Conservation (phyloP, 2,113 vertebrate genomes). For the Pseudolaguvia tuberculata region DNA sequence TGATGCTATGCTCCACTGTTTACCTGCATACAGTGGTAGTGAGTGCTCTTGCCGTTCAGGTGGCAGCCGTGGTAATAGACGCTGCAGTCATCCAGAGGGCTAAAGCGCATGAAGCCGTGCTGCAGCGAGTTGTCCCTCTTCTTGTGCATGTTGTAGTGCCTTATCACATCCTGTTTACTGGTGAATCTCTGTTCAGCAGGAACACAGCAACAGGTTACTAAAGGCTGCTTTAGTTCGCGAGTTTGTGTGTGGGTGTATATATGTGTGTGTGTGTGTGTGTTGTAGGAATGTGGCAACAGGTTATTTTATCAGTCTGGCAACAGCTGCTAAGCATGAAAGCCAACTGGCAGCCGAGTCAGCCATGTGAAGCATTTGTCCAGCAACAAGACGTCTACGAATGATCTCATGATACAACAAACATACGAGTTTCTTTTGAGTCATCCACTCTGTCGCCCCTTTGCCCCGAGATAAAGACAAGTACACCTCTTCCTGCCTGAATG, state of each 20-base stretch:
- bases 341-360: constrained; percentile 59
- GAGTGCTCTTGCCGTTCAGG: constrained; percentile 98
- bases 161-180: constrained; percentile 98
- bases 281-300: constrained; percentile 62
- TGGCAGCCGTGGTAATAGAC: constrained; percentile 98
- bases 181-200: constrained; percentile 90
- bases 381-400: constrained; percentile 9
- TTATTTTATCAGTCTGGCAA: constrained; percentile 68
- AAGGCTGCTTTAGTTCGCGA: constrained; percentile 12
- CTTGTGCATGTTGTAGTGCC: constrained; percentile 99
- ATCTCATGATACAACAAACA: constrained; percentile 2
- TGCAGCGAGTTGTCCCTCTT: constrained; percentile 97
- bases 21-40: constrained; percentile 99
- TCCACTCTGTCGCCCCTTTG: background rate
- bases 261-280: constrained; percentile 2
- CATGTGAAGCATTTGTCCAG: constrained; percentile 50
- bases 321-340: constrained; percentile 65
- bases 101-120: constrained; percentile 99
- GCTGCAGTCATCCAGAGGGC: constrained; percentile 97
- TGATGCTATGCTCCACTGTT: constrained; percentile 26
- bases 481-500: constrained; percentile 11
- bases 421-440: background rate
- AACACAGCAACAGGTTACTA: constrained; percentile 63
- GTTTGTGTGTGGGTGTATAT: constrained; percentile 7
- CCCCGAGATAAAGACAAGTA: background rate